These are phyloP conservation scores for Corythaixoides concolor DNA, from an alignment of 2,113 vertebrate species.

Conservation along the genomic window DNA sequence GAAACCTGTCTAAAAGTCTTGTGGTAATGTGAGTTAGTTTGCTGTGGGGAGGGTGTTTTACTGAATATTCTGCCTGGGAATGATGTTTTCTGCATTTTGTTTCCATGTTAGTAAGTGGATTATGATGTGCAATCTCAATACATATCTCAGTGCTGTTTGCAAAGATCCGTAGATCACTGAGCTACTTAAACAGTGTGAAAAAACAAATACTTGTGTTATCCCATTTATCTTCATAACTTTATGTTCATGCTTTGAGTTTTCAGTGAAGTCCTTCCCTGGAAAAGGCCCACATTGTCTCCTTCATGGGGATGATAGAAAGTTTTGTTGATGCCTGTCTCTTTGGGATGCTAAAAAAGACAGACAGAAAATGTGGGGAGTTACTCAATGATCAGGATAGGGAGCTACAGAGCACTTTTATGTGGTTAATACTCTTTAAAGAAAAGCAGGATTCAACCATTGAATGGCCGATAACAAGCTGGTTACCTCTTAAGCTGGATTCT, in stretches of 20 bases:
- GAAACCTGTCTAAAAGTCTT: neutral
- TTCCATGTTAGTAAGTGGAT: neutral
- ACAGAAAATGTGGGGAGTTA: neutral
- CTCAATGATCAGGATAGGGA: neutral
- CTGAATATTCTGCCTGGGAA: neutral
- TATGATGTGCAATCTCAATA: accelerated
- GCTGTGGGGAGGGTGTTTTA: neutral
- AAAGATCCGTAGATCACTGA: neutral
- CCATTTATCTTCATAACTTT: neutral
- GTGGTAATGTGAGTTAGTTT: neutral
- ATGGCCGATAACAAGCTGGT: neutral
- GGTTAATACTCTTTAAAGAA: neutral
- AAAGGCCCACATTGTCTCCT: neutral
- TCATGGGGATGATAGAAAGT: neutral
- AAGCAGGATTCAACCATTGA: neutral
- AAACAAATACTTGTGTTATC: neutral
- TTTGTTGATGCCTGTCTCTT: neutral
- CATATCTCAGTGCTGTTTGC: neutral
- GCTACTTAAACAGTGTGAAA: neutral
- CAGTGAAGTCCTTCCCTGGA: neutral
- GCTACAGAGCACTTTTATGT: neutral
- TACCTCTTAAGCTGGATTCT: neutral
- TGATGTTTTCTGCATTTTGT: neutral
- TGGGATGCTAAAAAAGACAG: neutral
- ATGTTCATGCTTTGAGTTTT: neutral